A percentile compares a stretch with the other conserved stretches of the same genome.
Conservation (phyloP, 2,797 vertebrate genomes). For the Catharus ustulatus region DNA sequence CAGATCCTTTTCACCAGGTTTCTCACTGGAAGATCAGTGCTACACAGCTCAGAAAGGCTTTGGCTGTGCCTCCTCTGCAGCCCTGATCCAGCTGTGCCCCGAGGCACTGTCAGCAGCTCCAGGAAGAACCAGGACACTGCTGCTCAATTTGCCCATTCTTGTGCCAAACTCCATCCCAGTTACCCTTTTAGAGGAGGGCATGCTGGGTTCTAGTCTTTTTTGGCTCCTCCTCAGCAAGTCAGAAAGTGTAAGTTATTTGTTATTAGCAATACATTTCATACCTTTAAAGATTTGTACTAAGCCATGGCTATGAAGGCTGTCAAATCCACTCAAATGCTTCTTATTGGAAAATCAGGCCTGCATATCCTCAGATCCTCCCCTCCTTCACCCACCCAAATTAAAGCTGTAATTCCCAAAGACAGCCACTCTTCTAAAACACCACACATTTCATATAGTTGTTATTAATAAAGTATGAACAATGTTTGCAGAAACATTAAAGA, state of each 20-base stretch:
- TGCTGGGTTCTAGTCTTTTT: neutral
- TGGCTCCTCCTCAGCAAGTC: neutral
- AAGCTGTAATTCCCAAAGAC: constrained; percentile 32
- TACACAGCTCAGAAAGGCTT: neutral
- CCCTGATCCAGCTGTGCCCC: neutral
- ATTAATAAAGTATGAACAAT: constrained; percentile 44
- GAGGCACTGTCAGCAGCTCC: fast-evolving
- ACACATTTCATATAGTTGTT: neutral
- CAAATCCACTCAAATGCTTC: constrained; percentile 37
- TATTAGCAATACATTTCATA: constrained; percentile 26
- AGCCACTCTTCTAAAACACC: neutral
- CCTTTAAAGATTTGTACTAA: constrained; percentile 15
- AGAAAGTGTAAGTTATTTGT: constrained; percentile 13
- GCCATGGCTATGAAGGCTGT: neutral
- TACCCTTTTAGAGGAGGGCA: neutral
- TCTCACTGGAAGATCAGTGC: neutral
- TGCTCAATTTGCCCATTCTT: neutral
- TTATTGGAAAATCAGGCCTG: constrained; percentile 37
- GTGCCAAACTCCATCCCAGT: neutral
- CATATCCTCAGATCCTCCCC: neutral
- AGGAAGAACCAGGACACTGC: neutral
- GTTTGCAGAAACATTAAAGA: constrained; percentile 28
- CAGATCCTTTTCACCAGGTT: neutral
- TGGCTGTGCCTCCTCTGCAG: neutral
- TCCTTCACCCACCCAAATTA: constrained; percentile 7